Evolutionary conservation across 2,888 invertebrate genomes (phyloP).

Genomic region (Mantis religiosa): DNA sequence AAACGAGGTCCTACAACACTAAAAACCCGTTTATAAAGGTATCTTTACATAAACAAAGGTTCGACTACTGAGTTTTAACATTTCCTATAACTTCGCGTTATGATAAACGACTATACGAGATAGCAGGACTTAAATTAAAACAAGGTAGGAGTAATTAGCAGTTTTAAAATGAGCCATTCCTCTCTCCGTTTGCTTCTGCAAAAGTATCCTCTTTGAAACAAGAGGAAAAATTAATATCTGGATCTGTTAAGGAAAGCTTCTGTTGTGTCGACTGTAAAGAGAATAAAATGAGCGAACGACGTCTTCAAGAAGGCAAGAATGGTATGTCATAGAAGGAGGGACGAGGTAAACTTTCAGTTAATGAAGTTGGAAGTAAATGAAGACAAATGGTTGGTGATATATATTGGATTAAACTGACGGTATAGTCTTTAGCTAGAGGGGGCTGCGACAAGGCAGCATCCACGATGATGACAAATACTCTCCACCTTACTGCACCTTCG

Average conservation of each 20-base stretch:
- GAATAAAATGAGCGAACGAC: neutral
- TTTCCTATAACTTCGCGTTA: neutral
- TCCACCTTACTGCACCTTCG: neutral
- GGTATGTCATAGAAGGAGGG: neutral
- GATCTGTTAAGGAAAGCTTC: conserved; percentile 11
- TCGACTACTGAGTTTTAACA: too few relatives aligned
- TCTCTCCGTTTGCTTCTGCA: neutral
- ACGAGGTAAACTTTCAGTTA: conserved; percentile 38
- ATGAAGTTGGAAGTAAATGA: conserved; percentile 49
- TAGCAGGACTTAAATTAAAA: neutral
- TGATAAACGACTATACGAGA: conserved; percentile 6
- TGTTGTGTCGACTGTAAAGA: neutral
- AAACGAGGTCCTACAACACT: too few relatives aligned
- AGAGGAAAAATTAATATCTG: conserved; percentile 9
- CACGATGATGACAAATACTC: conserved; percentile 21
- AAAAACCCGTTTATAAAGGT: too few relatives aligned
- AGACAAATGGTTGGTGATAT: conserved; percentile 50
- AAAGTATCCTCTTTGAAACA: neutral
- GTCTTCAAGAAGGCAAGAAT: conserved; percentile 6
- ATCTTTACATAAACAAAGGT: too few relatives aligned
- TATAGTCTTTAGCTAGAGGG: conserved; percentile 27
- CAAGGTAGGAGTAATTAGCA: neutral
- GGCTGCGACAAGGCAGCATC: neutral
- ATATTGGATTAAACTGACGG: conserved; percentile 49
- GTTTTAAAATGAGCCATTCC: neutral